Percentiles rank a stretch among this genome's conserved stretches.
Conservation (phyloP, 2,113 vertebrate genomes). For the Clinocottus analis region DNA sequence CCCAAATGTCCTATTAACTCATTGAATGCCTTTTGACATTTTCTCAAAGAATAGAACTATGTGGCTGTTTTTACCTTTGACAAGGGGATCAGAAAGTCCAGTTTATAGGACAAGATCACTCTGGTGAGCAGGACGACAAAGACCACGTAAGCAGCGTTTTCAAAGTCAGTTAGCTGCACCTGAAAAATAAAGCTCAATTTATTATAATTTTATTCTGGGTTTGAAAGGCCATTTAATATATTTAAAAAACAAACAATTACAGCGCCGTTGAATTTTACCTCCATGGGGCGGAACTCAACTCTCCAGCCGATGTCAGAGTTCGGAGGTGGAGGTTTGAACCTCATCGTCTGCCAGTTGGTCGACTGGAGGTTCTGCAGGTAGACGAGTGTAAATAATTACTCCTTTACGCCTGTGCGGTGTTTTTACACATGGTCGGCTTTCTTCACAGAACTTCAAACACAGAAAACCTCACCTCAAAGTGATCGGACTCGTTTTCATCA, state of each 20-base stretch:
- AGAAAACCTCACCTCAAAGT: conserved; percentile 90
- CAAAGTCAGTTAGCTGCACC: conserved; percentile 98
- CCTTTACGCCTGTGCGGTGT: background rate
- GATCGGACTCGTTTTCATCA: conserved; percentile 97
- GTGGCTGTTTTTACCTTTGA: conserved; percentile 89
- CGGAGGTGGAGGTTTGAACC: conserved; percentile 98
- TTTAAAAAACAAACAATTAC: background rate
- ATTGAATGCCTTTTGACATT: background rate
- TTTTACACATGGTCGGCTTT: background rate
- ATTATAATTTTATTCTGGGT: background rate
- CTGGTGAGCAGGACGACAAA: conserved; percentile 97
- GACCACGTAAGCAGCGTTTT: conserved; percentile 97
- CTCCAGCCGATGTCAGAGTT: conserved; percentile 99
- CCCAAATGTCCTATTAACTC: background rate
- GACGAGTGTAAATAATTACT: background rate
- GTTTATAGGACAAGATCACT: conserved; percentile 97
- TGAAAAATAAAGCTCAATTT: conserved; percentile 55
- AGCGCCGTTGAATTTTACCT: conserved; percentile 81
- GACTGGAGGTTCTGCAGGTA: conserved; percentile 94
- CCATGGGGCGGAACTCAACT: conserved; percentile 98
- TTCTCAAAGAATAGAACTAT: background rate
- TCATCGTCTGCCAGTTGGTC: conserved; percentile 99
- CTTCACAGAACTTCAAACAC: background rate
- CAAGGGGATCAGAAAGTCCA: conserved; percentile 97
- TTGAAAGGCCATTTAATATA: background rate